Evolutionary conservation across 30 jellyfish, hydroid and myxozoan genomes (phyloP).

Genomic region (Aurelia coerulea): DNA sequence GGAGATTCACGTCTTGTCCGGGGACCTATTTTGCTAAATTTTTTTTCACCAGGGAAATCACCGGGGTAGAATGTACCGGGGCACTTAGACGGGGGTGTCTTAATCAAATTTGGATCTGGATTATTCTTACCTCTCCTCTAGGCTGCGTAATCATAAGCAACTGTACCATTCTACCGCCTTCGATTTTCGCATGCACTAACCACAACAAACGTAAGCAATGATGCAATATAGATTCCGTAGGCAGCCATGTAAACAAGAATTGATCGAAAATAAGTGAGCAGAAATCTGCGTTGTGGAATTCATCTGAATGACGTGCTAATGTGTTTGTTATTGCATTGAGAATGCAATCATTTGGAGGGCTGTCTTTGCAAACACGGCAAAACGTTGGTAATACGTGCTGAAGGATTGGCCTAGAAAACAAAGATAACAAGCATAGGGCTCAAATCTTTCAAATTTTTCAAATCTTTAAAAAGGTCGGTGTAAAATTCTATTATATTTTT

Average conservation of each 20-base stretch:
- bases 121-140: conserved; percentile 58
- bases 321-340: conserved; percentile 48
- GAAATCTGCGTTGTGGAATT: conserved; percentile 49
- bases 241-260: conserved; percentile 84
- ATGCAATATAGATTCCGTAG: conserved; percentile 64
- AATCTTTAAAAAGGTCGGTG: too few species aligned
- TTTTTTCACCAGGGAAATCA: too few species aligned
- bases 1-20: too few species aligned
- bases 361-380: conserved; percentile 59
- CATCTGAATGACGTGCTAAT: conserved; percentile 68
- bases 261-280: conserved; percentile 79
- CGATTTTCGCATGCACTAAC: conserved; percentile 77
- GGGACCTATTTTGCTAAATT: too few species aligned
- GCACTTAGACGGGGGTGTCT: too few species aligned
- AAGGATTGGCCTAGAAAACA: conserved; percentile 49
- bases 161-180: conserved; percentile 73
- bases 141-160: conserved; percentile 91
- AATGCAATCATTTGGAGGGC: conserved; percentile 63
- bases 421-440: too few species aligned
- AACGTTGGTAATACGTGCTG: conserved; percentile 62
- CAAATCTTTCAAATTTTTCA: too few species aligned
- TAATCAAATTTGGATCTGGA: too few species aligned
- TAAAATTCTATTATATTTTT: too few species aligned
- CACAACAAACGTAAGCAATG: conserved; percentile 85
- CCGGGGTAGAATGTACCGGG: too few species aligned